A percentile compares a stretch with the other conserved stretches of the same genome.
Conservation (phyloP, 2,113 vertebrate genomes). For the Nannobrachium achirus region DNA sequence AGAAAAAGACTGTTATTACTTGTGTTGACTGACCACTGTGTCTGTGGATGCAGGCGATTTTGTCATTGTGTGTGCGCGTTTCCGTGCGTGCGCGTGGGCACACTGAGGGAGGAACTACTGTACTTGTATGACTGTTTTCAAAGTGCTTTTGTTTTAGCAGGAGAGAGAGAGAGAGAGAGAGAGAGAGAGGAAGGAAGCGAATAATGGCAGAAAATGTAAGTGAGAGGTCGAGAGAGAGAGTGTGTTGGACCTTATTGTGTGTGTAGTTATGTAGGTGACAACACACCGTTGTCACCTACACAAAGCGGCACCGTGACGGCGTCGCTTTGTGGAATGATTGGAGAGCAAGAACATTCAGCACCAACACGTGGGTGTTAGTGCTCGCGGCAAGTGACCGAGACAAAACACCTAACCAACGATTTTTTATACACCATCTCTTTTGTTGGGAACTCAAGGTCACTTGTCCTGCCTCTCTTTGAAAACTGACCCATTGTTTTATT, state of each 20-base stretch:
- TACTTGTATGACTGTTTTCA: no score
- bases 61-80: neutral
- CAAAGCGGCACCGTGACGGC: slow-evolving; percentile 52
- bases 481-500: no score
- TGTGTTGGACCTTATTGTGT: neutral
- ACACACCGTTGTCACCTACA: slow-evolving; percentile 44
- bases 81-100: slow-evolving; percentile 2
- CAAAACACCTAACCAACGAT: slow-evolving; percentile 65
- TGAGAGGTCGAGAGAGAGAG: slow-evolving; percentile 17
- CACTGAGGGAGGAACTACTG: no score
- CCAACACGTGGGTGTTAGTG: slow-evolving; percentile 52
- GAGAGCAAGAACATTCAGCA: slow-evolving; percentile 42
- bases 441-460: slow-evolving; percentile 15
- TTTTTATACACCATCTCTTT: slow-evolving; percentile 60
- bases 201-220: no score
- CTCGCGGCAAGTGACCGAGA: slow-evolving; percentile 55
- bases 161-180: neutral
- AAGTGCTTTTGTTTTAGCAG: slow-evolving; percentile 3
- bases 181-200: neutral
- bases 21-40: neutral
- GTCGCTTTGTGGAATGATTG: neutral
- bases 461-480: no score
- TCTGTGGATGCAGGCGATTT: neutral
- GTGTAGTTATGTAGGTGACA: slow-evolving; percentile 29
- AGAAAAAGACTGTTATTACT: no score